A percentile compares a stretch with the other conserved stretches of the same genome.
These are phyloP conservation scores for Coranthus polyacanthus DNA, from an alignment of 2,797 vertebrate genomes.

Conservation along the genomic window DNA sequence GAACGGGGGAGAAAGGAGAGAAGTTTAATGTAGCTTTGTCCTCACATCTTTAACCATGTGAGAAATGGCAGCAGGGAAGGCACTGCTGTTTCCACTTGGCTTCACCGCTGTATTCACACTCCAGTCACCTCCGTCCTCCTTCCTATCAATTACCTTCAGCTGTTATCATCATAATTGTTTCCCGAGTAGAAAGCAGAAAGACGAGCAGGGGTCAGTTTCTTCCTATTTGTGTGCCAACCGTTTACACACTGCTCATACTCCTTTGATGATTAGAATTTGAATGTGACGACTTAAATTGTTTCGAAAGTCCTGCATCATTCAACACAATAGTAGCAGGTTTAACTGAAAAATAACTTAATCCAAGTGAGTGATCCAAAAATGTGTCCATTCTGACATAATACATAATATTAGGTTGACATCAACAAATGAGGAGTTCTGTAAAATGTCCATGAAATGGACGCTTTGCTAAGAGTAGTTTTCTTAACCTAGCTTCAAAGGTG, in stretches of 20 bases:
- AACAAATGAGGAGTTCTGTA: too few relatives aligned
- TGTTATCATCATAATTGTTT: slow-evolving; percentile 14
- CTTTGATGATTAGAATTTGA: neutral
- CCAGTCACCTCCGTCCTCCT: slow-evolving; percentile 1
- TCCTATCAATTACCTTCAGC: slow-evolving; percentile 6
- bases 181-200: slow-evolving; percentile 14
- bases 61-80: slow-evolving; percentile 2
- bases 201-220: neutral
- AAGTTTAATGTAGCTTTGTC: neutral
- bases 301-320: too few relatives aligned
- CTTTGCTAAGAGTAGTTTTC: too few relatives aligned
- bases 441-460: too few relatives aligned
- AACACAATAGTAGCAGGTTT: too few relatives aligned
- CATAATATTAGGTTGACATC: too few relatives aligned
- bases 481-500: too few relatives aligned
- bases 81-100: neutral
- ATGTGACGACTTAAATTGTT: too few relatives aligned
- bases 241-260: neutral
- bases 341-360: too few relatives aligned
- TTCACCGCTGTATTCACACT: slow-evolving; percentile 8
- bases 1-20: neutral
- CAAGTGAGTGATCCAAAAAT: too few relatives aligned
- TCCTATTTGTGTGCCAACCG: slow-evolving; percentile 10
- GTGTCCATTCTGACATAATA: too few relatives aligned
- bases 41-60: slow-evolving; percentile 18